Evolutionary conservation across 2,113 vertebrate genomes (phyloP).

Genomic region (Corapipo altera): DNA sequence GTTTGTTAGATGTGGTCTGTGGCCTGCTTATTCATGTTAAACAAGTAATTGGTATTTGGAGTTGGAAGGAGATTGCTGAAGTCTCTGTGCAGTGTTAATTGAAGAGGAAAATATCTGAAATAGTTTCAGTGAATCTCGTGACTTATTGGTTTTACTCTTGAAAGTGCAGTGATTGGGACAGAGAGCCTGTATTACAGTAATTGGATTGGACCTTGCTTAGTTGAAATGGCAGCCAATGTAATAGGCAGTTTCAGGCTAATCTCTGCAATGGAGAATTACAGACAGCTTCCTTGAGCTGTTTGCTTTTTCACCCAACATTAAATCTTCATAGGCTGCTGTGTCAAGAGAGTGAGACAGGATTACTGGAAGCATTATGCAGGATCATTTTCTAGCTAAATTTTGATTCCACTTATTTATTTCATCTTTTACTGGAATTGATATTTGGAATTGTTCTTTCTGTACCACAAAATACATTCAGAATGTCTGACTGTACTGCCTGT

Average conservation of each 20-base stretch:
- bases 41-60: not conserved
- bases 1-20: not conserved
- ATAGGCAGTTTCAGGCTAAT: conserved; percentile 35
- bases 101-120: not conserved
- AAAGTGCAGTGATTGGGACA: not conserved
- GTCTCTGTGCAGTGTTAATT: not conserved
- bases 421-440: not conserved
- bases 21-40: not conserved
- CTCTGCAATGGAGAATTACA: conserved; percentile 3
- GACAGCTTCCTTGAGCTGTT: conserved; percentile 6
- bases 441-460: not conserved
- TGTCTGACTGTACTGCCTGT: not conserved
- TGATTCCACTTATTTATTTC: not conserved
- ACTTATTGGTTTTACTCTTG: not conserved
- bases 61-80: not conserved
- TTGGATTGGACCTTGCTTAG: conserved; percentile 28
- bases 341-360: conserved; percentile 13
- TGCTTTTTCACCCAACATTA: conserved; percentile 26
- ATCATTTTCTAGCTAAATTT: conserved; percentile 25
- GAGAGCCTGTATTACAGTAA: conserved; percentile 35
- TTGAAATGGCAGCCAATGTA: not conserved
- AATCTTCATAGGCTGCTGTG: not conserved
- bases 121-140: not conserved
- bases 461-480: not conserved
- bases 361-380: not conserved